These are phyloP conservation scores for Opisthograptis luteolata DNA, from an alignment of 2,888 invertebrate genomes.

Conservation along the genomic window DNA sequence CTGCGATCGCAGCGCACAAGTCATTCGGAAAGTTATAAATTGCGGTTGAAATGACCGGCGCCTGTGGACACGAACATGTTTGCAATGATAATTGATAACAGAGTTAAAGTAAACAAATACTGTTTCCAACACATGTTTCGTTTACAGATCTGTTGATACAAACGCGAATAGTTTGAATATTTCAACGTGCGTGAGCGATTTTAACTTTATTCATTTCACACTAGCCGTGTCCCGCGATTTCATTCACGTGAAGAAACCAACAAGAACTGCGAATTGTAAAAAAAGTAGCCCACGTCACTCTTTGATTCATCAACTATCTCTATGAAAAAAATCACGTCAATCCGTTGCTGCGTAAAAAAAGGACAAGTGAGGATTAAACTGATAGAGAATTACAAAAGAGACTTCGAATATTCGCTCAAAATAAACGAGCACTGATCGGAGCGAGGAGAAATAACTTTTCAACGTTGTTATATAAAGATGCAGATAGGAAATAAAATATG, in stretches of 20 bases:
- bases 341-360: too few relatives aligned
- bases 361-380: too few relatives aligned
- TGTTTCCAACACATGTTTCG: conserved; percentile 19
- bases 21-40: conserved; percentile 45
- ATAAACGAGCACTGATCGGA: conserved; percentile 10
- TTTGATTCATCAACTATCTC: too few relatives aligned
- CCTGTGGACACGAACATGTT: conserved; percentile 25
- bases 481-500: conserved; percentile 15
- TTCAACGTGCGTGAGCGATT: conserved; percentile 24
- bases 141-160: conserved; percentile 11
- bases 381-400: conserved; percentile 10
- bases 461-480: conserved; percentile 16
- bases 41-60: conserved; percentile 32
- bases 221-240: too few relatives aligned
- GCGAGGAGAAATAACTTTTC: conserved; percentile 12
- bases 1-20: conserved; percentile 37
- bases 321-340: too few relatives aligned
- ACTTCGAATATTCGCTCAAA: conserved; percentile 11
- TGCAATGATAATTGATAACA: conserved; percentile 30
- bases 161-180: conserved; percentile 26
- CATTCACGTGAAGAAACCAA: too few relatives aligned
- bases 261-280: too few relatives aligned
- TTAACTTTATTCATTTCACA: conserved; percentile 23
- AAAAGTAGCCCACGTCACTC: too few relatives aligned
- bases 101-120: conserved; percentile 24